These are phyloP conservation scores for Drosophila chauvacae DNA, from an alignment of 1,140 invertebrate genomes.

Conservation along the genomic window DNA sequence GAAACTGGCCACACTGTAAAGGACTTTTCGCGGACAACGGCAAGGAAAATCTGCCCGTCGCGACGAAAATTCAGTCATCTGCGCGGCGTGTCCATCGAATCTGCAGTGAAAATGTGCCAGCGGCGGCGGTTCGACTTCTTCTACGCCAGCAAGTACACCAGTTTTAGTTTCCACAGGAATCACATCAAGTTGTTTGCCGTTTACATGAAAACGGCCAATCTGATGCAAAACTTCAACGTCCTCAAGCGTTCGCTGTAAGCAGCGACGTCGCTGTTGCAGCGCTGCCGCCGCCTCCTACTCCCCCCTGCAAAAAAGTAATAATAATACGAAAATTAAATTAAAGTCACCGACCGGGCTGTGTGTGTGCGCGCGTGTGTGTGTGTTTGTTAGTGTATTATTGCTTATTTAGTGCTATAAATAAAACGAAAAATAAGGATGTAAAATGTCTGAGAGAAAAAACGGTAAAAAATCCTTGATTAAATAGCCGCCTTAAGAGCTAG, in stretches of 20 bases:
- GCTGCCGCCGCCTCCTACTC: conserved; percentile 30
- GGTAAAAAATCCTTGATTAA: conserved; percentile 11
- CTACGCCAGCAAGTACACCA: conserved; percentile 76
- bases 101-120: conserved; percentile 81
- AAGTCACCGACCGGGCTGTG: conserved; percentile 39
- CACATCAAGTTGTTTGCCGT: conserved; percentile 84
- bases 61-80: conserved; percentile 81
- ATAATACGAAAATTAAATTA: conserved; percentile 18
- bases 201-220: conserved; percentile 84
- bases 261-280: conserved; percentile 35
- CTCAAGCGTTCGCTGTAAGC: conserved; percentile 81
- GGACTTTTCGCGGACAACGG: conserved; percentile 1
- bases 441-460: conserved; percentile 25
- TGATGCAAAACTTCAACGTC: conserved; percentile 83
- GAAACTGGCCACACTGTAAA: neutral
- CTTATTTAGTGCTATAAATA: conserved; percentile 46
- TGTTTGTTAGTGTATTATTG: conserved; percentile 53
- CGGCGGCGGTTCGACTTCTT: conserved; percentile 54
- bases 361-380: conserved; percentile 17
- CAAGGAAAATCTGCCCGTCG: conserved; percentile 27
- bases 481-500: conserved; percentile 7
- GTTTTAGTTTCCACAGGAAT: conserved; percentile 84
- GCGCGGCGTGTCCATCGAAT: conserved; percentile 62
- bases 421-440: conserved; percentile 5
- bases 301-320: conserved; percentile 23